phyloP scores from a whole-genome alignment of 2,888 invertebrate genomes.

The Cheilosia vernalis region DNA sequence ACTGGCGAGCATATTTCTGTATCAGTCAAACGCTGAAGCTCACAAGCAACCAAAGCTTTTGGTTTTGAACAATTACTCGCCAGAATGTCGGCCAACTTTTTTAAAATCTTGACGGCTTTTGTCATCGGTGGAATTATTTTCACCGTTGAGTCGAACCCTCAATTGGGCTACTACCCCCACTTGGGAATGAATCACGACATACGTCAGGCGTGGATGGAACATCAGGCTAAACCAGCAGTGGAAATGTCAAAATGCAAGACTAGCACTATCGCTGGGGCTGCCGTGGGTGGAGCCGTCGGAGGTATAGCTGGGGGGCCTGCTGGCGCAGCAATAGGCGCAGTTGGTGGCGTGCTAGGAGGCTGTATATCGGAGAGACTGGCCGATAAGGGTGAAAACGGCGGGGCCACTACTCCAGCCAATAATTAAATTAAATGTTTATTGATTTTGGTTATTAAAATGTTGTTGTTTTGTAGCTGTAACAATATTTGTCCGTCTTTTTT shows the following conservation, averaged over 20 bases:
- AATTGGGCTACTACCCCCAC: background rate
- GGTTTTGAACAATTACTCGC: background rate
- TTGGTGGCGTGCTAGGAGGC: background rate
- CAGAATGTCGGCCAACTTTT: background rate
- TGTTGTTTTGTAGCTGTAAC: background rate
- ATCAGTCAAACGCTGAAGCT: background rate
- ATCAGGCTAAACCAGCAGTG: background rate
- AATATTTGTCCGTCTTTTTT: background rate
- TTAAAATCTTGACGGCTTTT: background rate
- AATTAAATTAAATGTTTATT: background rate
- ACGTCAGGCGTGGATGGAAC: constrained; percentile 1
- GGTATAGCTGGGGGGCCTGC: background rate
- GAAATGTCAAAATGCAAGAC: background rate
- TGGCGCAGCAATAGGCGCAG: background rate
- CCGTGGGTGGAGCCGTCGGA: background rate
- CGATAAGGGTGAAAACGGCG: background rate
- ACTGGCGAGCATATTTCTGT: background rate
- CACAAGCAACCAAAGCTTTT: background rate
- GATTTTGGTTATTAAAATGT: background rate
- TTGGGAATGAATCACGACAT: constrained; percentile 3
- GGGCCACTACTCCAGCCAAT: background rate
- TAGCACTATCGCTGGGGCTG: background rate
- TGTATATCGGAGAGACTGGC: background rate
- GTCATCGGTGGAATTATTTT: background rate
- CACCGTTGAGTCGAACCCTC: background rate